phyloP scores from a whole-genome alignment of 2,113 vertebrate species.

The Xiphophorus maculatus region DNA sequence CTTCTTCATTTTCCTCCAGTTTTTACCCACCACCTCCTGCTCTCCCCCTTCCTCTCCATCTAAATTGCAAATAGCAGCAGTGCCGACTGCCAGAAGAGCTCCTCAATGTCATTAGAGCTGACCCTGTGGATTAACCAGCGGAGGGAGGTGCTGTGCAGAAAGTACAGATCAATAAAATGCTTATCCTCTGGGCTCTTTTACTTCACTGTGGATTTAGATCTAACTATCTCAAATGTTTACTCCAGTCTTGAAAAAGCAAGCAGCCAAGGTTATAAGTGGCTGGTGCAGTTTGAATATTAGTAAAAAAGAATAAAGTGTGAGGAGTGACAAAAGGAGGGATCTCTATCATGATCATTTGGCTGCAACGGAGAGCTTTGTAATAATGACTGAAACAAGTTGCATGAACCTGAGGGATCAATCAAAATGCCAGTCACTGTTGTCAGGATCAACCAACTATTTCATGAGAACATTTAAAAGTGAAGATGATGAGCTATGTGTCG shows the following conservation, averaged over 20 bases:
- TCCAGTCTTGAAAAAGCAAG: conserved; percentile 39
- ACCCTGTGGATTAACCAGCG: conserved; percentile 74
- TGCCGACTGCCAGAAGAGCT: conserved; percentile 67
- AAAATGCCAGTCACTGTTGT: conserved; percentile 22
- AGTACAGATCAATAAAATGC: conserved; percentile 70
- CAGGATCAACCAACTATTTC: conserved; percentile 15
- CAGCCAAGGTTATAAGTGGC: not conserved
- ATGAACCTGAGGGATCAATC: conserved; percentile 10
- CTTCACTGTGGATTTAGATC: conserved; percentile 70
- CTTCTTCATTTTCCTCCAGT: conserved; percentile 23
- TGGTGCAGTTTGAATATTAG: not conserved
- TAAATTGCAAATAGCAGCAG: conserved; percentile 77
- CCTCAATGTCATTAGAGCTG: conserved; percentile 74
- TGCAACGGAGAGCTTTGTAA: not conserved
- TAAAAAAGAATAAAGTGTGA: not conserved
- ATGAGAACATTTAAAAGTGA: not conserved
- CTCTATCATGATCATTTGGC: not conserved
- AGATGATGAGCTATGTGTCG: not conserved
- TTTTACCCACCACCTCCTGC: conserved; percentile 42
- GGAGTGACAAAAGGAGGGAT: not conserved
- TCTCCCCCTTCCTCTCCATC: conserved; percentile 53
- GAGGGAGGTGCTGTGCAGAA: conserved; percentile 66
- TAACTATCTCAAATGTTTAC: conserved; percentile 41
- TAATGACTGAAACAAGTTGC: conserved; percentile 8
- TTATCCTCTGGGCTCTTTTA: conserved; percentile 69